These are phyloP conservation scores for Nannospalax galili DNA, from an alignment of 2,113 vertebrate species.

Conservation along the genomic window DNA sequence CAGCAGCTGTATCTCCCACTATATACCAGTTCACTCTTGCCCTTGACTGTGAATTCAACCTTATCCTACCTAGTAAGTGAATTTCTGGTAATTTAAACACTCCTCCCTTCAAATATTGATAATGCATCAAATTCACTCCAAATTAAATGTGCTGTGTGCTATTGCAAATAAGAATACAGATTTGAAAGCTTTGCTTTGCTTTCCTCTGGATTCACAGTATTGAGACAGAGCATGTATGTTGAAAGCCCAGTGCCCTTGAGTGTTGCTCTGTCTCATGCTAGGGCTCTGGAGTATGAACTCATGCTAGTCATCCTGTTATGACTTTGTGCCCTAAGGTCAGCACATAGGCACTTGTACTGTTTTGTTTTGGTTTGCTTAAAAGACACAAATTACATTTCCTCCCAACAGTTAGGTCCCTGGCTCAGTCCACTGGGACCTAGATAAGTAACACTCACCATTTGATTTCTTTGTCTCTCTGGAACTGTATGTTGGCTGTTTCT, in stretches of 20 bases:
- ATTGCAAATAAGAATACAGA: background rate
- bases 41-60: background rate
- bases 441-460: background rate
- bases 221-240: background rate
- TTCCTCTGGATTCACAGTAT: background rate
- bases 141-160: background rate
- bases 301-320: background rate
- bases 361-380: background rate
- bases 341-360: background rate
- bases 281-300: background rate
- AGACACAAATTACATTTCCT: background rate
- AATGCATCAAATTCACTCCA: background rate
- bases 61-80: background rate
- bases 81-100: background rate
- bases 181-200: background rate
- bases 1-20: background rate
- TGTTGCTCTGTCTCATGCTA: background rate
- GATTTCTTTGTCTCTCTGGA: background rate
- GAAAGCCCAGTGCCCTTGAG: background rate
- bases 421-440: background rate
- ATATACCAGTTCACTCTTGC: background rate
- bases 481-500: background rate
- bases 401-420: background rate
- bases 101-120: background rate
- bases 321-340: background rate